Evolutionary conservation across 1,140 invertebrate species (phyloP).

Genomic region (Eueides isabella): DNA sequence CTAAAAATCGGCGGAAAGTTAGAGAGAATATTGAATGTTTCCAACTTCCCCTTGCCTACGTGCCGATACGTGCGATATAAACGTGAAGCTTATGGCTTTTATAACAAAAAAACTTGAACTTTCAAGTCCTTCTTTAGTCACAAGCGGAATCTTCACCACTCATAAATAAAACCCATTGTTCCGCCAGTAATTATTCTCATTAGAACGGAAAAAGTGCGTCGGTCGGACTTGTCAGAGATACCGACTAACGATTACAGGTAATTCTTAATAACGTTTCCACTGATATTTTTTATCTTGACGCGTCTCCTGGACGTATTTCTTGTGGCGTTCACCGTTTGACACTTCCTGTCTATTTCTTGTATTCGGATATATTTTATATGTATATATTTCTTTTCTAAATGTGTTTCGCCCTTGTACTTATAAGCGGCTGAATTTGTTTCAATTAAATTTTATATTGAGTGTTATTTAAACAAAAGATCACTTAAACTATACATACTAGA

Average conservation of each 20-base stretch:
- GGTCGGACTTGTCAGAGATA: conserved; percentile 11
- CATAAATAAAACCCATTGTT: conserved; percentile 38
- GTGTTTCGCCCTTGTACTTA: no score
- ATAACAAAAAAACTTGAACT: neutral
- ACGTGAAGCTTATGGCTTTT: neutral
- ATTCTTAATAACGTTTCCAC: conserved; percentile 8
- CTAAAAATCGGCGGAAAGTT: no score
- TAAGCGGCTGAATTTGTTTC: no score
- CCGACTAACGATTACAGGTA: conserved; percentile 15
- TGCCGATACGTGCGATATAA: no score
- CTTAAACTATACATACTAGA: no score
- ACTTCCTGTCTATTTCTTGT: neutral
- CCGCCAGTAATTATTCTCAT: conserved; percentile 25
- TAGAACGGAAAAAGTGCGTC: conserved; percentile 31
- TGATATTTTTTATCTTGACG: neutral
- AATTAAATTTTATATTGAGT: no score
- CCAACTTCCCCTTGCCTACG: no score
- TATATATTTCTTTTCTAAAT: neutral
- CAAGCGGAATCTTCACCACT: conserved; percentile 14
- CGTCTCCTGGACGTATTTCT: neutral
- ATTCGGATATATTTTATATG: neutral
- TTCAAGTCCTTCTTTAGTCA: conserved; percentile 3
- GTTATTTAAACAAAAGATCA: no score
- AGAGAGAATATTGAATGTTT: no score
- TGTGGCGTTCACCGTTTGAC: neutral